Evolutionary conservation across 2,888 invertebrate genomes (phyloP).

Genomic region (Agrilus cyanescens): DNA sequence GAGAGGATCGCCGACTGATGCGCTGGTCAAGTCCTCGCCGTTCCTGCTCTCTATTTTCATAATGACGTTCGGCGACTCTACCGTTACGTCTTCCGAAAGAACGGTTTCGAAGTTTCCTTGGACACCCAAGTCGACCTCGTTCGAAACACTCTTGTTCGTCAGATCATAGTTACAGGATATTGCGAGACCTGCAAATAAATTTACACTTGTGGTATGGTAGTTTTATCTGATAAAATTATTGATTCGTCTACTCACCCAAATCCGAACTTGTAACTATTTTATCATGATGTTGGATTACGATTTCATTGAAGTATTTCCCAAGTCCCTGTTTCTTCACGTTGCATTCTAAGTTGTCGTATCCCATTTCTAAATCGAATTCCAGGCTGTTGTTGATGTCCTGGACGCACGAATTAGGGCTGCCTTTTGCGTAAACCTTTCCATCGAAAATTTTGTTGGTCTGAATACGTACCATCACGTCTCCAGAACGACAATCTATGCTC

Average conservation of each 20-base stretch:
- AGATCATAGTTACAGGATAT: constrained; percentile 91
- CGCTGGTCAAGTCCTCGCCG: constrained; percentile 73
- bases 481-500: constrained; percentile 81
- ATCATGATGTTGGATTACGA: constrained; percentile 90
- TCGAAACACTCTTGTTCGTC: constrained; percentile 87
- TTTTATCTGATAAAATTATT: too few relatives aligned
- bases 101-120: constrained; percentile 77
- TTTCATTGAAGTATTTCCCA: constrained; percentile 68
- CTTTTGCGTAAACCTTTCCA: constrained; percentile 91
- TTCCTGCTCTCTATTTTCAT: constrained; percentile 84
- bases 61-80: constrained; percentile 88
- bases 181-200: constrained; percentile 46
- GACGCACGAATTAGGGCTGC: constrained; percentile 85
- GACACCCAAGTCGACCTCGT: constrained; percentile 82
- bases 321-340: constrained; percentile 82
- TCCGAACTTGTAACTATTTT: constrained; percentile 91
- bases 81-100: constrained; percentile 80
- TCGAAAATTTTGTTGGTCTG: constrained; percentile 87
- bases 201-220: too few relatives aligned
- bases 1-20: constrained; percentile 86
- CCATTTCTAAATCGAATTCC: constrained; percentile 86
- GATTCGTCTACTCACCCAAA: constrained; percentile 39
- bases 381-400: constrained; percentile 77
- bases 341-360: constrained; percentile 84
- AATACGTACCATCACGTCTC: constrained; percentile 87